A percentile compares a stretch with the other conserved stretches of the same genome.
Conservation (phyloP, 2,888 invertebrate species). For the Caenorhabditis drosophilae region DNA sequence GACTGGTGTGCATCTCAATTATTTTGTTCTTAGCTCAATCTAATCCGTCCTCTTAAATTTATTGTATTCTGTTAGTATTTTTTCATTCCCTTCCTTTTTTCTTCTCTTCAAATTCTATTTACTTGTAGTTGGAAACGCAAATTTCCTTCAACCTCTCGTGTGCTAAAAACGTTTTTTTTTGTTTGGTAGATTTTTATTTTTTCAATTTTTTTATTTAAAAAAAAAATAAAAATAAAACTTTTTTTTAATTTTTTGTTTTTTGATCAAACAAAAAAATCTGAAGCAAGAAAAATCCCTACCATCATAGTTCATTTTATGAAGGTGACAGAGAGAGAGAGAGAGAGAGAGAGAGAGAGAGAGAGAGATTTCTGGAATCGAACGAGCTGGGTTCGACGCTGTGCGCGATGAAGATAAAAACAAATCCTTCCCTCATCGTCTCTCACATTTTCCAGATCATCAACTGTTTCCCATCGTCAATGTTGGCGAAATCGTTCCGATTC, state of each 20-base stretch:
- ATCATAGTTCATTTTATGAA: not conserved
- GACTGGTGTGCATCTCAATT: constrained; percentile 8
- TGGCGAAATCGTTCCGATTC: constrained; percentile 66
- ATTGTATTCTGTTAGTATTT: not conserved
- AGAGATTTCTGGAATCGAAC: too few relatives aligned
- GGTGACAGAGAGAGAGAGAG: too few relatives aligned
- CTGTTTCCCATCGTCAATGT: constrained; percentile 60
- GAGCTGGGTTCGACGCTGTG: too few relatives aligned
- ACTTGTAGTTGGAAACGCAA: constrained; percentile 3
- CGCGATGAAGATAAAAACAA: too few relatives aligned
- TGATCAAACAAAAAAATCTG: not conserved
- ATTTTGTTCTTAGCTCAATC: constrained; percentile 3
- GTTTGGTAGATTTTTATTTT: not conserved
- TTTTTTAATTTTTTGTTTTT: not conserved
- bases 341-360: too few relatives aligned
- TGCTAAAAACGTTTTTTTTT: not conserved
- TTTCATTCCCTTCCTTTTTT: not conserved
- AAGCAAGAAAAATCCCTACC: not conserved
- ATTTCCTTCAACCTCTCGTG: not conserved
- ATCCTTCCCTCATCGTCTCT: too few relatives aligned
- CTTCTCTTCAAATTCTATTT: not conserved
- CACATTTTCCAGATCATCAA: constrained; percentile 63
- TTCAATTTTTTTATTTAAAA: not conserved
- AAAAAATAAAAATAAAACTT: not conserved
- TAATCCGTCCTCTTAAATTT: not conserved